Base-by-base conservation (phyloP, 2,113 vertebrate genomes). In the Elanus axillaris region DNA sequence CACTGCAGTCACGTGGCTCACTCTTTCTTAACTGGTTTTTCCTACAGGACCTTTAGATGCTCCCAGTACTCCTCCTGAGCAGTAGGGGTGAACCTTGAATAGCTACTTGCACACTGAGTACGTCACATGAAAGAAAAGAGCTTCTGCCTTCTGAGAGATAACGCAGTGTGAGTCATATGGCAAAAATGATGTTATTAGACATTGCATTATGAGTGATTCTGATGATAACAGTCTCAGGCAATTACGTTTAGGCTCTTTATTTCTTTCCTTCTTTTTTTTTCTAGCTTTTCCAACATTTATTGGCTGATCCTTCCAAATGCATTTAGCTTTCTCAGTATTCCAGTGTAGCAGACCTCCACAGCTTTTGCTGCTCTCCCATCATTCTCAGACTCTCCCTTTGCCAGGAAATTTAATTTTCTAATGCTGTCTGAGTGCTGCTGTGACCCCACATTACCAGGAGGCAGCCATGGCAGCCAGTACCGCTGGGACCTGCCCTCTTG, bases 401-500 rank as follows among this genome's bases (percentile, higher is more conserved):
- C 63, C 55, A 45, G 11, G 21, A n/a, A 50, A 34, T 67, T 11
- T 42, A 3, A 29, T 17, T 23, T 68, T 47, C 47, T 64, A 45
- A 26, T 12, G 42, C 52, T 32, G 43, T 21, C 36, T 43, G 78
- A 27, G 13, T 4, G 34, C 63, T 86, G 31, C 56, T 45, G 38
- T 4, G 16, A 56, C 64, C 11, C 22, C 59, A 10, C 20, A 6
- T 66, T 34, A 4, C 16, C 1, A 1, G 52, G 77, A 91, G 43
- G 21, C 58, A 71, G 47, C 48, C 32, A 29, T 42, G 19, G 17
- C 59, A n/a, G 42, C 34, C 67, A 62, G 55, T 3, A 2, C 64
- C 1, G 1, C 50, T 1, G 1, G 29, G 47, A 81, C 29, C 34
- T 4, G 8, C 67, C 38, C 32, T 55, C 43, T 36, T 0, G 2